These are phyloP conservation scores for Chrosomus eos DNA, from an alignment of 2,797 vertebrate genomes.

Conservation along the genomic window DNA sequence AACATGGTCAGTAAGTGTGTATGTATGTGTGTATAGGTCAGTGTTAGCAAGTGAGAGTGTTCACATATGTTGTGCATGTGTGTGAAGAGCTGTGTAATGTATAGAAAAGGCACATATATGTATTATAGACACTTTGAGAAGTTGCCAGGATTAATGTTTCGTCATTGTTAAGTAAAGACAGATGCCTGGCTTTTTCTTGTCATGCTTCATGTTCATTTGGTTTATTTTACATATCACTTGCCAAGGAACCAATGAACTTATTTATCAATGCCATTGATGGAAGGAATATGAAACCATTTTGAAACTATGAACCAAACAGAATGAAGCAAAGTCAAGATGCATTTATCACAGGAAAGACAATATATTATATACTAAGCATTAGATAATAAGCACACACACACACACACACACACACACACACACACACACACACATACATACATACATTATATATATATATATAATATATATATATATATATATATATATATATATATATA, in stretches of 20 bases:
- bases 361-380: neutral
- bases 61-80: neutral
- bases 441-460: too few species aligned
- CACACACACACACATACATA: too few species aligned
- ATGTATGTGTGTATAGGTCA: slow-evolving; percentile 12
- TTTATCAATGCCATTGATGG: slow-evolving; percentile 9
- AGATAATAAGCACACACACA: too few species aligned
- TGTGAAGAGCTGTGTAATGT: neutral
- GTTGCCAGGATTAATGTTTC: neutral
- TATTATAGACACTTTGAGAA: neutral
- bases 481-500: too few species aligned
- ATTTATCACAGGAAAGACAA: neutral
- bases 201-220: neutral
- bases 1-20: slow-evolving; percentile 3
- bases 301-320: neutral
- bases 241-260: slow-evolving; percentile 17
- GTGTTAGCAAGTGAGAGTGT: neutral
- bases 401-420: too few species aligned
- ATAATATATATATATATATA: too few species aligned
- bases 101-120: neutral
- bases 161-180: slow-evolving; percentile 22
- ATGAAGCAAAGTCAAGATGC: neutral
- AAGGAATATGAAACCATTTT: neutral
- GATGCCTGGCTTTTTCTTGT: slow-evolving; percentile 17
- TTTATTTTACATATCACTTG: slow-evolving; percentile 18